These are phyloP conservation scores for Aurelia coerulea DNA, from an alignment of 30 jellyfish, hydroid and myxozoan species.

Conservation along the genomic window DNA sequence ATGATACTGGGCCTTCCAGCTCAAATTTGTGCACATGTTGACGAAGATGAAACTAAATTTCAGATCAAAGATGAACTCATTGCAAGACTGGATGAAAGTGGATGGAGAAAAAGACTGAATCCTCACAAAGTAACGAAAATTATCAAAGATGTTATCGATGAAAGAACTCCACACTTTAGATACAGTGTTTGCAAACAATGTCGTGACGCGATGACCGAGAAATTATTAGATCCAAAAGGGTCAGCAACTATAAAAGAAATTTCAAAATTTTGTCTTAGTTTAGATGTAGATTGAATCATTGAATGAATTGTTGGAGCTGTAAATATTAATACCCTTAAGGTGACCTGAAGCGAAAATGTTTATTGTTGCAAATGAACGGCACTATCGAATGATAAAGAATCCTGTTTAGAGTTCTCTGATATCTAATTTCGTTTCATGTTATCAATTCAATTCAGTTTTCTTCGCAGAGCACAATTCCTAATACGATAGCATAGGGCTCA, in stretches of 20 bases:
- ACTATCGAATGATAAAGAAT: too few species aligned
- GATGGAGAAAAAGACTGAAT: constrained; percentile 13
- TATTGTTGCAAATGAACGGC: too few species aligned
- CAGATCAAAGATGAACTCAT: constrained; percentile 1
- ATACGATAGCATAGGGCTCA: too few species aligned
- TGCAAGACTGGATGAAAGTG: neutral
- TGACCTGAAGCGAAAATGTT: too few species aligned
- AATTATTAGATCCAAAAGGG: constrained; percentile 39
- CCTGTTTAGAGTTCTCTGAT: too few species aligned
- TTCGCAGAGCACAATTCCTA: too few species aligned
- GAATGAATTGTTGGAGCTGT: neutral
- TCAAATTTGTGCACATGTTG: neutral
- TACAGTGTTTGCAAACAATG: constrained; percentile 36
- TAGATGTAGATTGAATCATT: constrained; percentile 34
- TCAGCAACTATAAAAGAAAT: constrained; percentile 32
- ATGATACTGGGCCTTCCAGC: constrained; percentile 24
- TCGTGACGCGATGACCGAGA: constrained; percentile 4
- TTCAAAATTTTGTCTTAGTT: constrained; percentile 36
- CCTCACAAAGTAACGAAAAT: constrained; percentile 8
- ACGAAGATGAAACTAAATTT: too few species aligned
- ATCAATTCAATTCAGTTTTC: too few species aligned
- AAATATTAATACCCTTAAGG: too few species aligned
- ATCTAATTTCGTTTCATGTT: too few species aligned
- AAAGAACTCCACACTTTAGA: constrained; percentile 45
- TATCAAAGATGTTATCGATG: constrained; percentile 17